Evolutionary conservation across 2,888 invertebrate genomes (phyloP).

Genomic region (Stenchaetothrips biformis): DNA sequence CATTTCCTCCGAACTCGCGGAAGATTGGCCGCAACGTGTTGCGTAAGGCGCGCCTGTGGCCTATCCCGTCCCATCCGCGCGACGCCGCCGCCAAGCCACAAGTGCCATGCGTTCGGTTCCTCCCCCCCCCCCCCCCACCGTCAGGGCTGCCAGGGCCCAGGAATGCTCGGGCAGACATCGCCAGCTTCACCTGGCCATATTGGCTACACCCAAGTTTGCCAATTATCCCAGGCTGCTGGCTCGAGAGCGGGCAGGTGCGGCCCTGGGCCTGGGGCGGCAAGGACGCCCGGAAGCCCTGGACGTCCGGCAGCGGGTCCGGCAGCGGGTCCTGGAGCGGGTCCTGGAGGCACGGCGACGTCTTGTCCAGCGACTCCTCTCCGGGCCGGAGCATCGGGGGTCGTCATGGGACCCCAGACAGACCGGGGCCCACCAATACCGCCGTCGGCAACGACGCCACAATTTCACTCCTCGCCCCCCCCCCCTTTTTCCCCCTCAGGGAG

Average conservation of each 20-base stretch:
- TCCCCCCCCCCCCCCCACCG: too few species aligned
- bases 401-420: not conserved
- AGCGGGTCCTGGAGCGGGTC: not conserved
- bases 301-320: not conserved
- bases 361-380: not conserved
- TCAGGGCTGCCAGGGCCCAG: too few species aligned
- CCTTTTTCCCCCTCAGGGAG: not conserved
- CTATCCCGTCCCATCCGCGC: too few species aligned
- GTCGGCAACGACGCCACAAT: not conserved
- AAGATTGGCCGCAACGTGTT: too few species aligned
- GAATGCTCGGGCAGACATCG: not conserved
- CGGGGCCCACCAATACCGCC: not conserved
- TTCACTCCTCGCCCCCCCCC: not conserved
- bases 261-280: not conserved
- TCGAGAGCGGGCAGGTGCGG: not conserved
- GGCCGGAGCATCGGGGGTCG: too few species aligned
- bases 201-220: slow-evolving; percentile 18
- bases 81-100: too few species aligned
- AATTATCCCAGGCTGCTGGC: not conserved
- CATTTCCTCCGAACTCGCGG: too few species aligned
- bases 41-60: too few species aligned
- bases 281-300: not conserved
- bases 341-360: not conserved
- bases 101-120: too few species aligned
- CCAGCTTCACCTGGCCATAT: slow-evolving; percentile 19